These are phyloP conservation scores for Anolis carolinensis DNA, from an alignment of 2,113 vertebrate species.

Conservation along the genomic window DNA sequence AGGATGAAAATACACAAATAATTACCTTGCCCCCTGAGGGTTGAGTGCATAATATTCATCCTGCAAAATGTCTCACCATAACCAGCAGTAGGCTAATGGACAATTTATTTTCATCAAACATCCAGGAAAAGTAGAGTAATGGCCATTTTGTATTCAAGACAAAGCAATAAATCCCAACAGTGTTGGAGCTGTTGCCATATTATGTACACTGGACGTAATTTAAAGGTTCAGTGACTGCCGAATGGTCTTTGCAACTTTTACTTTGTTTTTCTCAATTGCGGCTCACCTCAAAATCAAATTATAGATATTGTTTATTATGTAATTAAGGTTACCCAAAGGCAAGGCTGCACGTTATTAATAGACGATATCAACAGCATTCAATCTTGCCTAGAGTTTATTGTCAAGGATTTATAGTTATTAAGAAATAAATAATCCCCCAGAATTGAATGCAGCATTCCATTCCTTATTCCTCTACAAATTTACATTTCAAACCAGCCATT, in stretches of 20 bases:
- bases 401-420: not conserved
- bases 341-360: not conserved
- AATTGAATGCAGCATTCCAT: not conserved
- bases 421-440: not conserved
- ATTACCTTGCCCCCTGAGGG: not conserved
- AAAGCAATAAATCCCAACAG: constrained; percentile 25
- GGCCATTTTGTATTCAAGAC: constrained; percentile 26
- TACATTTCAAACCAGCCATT: not conserved
- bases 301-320: not conserved
- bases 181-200: not conserved
- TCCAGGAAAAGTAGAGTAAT: constrained; percentile 16
- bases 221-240: not conserved
- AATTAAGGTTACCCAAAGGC: constrained; percentile 2
- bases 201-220: not conserved
- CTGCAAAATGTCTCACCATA: constrained; percentile 24
- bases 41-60: not conserved
- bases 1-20: not conserved
- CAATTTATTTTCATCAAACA: constrained; percentile 39
- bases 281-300: constrained; percentile 22
- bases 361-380: not conserved
- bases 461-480: constrained; percentile 13
- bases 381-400: not conserved
- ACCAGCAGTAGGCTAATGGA: not conserved
- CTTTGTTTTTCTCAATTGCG: constrained; percentile 11
- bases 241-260: constrained; percentile 25